Evolutionary conservation across 2,113 vertebrate species (phyloP), one percentile per base, ranked within the genome.

Genomic region (Hemiprocne comata): DNA sequence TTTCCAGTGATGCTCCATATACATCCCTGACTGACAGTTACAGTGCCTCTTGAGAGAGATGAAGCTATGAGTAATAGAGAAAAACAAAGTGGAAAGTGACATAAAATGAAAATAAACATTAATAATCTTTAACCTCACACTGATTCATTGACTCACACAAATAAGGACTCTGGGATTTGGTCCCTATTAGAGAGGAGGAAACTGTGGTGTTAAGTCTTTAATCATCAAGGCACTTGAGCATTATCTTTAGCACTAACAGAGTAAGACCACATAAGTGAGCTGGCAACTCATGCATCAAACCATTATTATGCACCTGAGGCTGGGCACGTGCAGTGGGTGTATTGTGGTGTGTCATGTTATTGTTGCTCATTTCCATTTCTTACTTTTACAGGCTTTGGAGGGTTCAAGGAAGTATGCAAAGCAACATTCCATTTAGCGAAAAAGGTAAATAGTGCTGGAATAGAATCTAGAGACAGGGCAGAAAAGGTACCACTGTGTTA

Each of bases 61-160:
- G 72, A 91, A 95, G 31, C 48, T 61, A 19, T 26, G 46, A 90
- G 24, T 60, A 93, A 58, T 9, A 78, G 48, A 91, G 36, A 91
- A 54, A 28, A 90, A 88, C 31, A 71, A 31, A 90, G 34, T 53
- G 29, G 71, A 73, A 89, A 91, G 67, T 12, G 15, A n/a, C 67
- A 61, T 64, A 78, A 93, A 92, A 89, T 38, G 23, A 77, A 94
- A 82, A 84, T 57, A 92, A 92, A 89, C 70, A 84, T 89, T 84
- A 89, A 76, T 85, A 82, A 82, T 77, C 50, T 89, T 89, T 93
- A 91, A 82, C 73, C 77, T 86, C 80, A 71, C 0, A 2, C 57
- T 57, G 62, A 86, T 81, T 74, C 80, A 77, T 50, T 6, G 40
- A 58, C 65, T 95, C 54, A 34, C n/a, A 86, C 40, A 78, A 91